Base-by-base conservation (phyloP, 2,797 vertebrate genomes). In the Astyanax mexicanus region DNA sequence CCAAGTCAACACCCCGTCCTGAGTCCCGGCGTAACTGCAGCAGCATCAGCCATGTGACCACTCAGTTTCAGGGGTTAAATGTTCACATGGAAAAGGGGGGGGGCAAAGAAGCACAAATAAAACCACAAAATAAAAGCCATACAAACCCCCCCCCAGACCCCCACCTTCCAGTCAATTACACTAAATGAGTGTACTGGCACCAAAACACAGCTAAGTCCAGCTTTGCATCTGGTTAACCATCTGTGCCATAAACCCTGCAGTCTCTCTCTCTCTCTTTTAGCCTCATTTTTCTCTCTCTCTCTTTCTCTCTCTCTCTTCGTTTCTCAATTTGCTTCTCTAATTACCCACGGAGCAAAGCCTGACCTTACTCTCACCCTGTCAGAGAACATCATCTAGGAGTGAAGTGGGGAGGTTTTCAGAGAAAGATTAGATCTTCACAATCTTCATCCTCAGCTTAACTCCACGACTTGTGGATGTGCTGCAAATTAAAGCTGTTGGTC, bases 171-270 rank as follows among this genome's bases (percentile, higher is more conserved):
- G 74, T 83, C 72, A 81, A 65, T 81, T 62, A 80, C 49, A 47
- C 62, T 80, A 82, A 81, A 85, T 73, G 75, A 78, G 45, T 42
- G 35, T 25, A 69, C 74, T 81, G 67, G 32, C 70, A 73, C 52
- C 71, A 69, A 87, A 83, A 82, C 72, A 78, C 1, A 27, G 3
- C 42, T 78, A 83, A 75, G 75, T 88, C 78, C 70, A 62, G 64
- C 44, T 35, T 40, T 66, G 81, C 87, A 91, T 89, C 89, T 88
- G 89, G 76, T 74, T 52, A 23, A n/a, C 88, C 88, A 89, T 90
- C 89, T 92, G 88, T 70, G 69, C 79, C 37, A 32, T 37, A 61
- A 69, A 38, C 13, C 40, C 57, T n/a, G 3, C 11, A 29, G 47
- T 25, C 60, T 75, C 61, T 37, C 78, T 66, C 19, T 67, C 44